Conservation (phyloP, 2,797 vertebrate species). For the Chiroxiphia lanceolata region DNA sequence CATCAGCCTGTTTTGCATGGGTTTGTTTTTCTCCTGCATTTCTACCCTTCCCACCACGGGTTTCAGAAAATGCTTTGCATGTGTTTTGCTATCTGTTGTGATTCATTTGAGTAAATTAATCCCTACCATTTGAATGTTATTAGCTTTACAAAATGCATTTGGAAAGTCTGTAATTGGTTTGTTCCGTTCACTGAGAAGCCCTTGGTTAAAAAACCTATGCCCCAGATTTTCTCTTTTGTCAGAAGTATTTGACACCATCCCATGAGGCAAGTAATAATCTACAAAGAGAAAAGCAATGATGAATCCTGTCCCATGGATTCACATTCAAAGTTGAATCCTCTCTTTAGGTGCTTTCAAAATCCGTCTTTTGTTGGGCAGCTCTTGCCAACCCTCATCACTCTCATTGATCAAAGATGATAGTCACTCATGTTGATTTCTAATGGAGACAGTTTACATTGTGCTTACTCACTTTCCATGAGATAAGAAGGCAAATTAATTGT, state of each 20-base stretch:
- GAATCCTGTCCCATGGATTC: background rate
- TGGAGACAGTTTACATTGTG: background rate
- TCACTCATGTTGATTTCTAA: background rate
- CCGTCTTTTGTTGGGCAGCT: background rate
- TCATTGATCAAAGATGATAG: background rate
- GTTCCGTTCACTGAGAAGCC: background rate
- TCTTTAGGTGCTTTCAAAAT: background rate
- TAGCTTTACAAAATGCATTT: background rate
- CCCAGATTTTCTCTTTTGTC: background rate
- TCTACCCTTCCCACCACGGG: background rate
- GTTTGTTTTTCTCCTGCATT: background rate
- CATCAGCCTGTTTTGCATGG: constrained; percentile 38
- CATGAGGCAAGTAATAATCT: background rate
- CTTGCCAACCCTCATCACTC: background rate
- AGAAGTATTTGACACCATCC: background rate
- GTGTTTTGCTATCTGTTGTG: background rate
- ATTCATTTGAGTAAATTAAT: constrained; percentile 44
- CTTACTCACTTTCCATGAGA: background rate
- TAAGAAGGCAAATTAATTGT: background rate
- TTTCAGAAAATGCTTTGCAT: constrained; percentile 34
- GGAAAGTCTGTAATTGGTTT: background rate
- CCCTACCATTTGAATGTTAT: background rate
- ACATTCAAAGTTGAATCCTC: background rate
- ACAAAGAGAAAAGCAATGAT: background rate
- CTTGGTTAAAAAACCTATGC: background rate